These are phyloP conservation scores for Gouania willdenowi DNA, from an alignment of 2,797 vertebrate species.

Conservation along the genomic window DNA sequence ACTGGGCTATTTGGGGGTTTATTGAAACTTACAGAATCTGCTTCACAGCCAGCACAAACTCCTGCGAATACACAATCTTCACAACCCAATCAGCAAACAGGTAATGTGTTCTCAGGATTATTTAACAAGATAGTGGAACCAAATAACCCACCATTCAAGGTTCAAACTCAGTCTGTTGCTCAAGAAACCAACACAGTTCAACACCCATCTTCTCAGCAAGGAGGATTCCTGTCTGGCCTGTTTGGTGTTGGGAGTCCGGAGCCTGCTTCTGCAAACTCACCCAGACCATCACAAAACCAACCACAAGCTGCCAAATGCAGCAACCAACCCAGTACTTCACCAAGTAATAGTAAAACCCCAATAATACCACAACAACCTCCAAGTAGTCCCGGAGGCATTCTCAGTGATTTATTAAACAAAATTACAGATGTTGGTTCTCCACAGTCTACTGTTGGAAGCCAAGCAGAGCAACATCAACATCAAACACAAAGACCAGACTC, in stretches of 20 bases:
- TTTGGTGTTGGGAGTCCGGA: slow-evolving; percentile 68
- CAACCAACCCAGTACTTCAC: slow-evolving; percentile 37
- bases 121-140: slow-evolving; percentile 69
- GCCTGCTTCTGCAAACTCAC: slow-evolving; percentile 30
- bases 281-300: slow-evolving; percentile 26
- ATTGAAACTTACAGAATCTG: slow-evolving; percentile 74
- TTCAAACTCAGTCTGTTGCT: slow-evolving; percentile 14
- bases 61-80: slow-evolving; percentile 16
- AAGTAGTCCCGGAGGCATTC: slow-evolving; percentile 58
- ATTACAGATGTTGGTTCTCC: slow-evolving; percentile 56
- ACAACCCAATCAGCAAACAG: slow-evolving; percentile 63
- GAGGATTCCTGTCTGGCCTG: slow-evolving; percentile 72
- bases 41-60: slow-evolving; percentile 39
- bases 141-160: slow-evolving; percentile 37
- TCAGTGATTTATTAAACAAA: slow-evolving; percentile 75
- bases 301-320: slow-evolving; percentile 17
- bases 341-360: slow-evolving; percentile 52
- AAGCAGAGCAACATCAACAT: slow-evolving; percentile 47
- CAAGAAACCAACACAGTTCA: slow-evolving; percentile 29
- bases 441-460: slow-evolving; percentile 32
- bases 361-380: slow-evolving; percentile 54
- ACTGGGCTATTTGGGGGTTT: slow-evolving; percentile 73
- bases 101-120: slow-evolving; percentile 67
- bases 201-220: slow-evolving; percentile 59
- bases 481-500: slow-evolving; percentile 33